Evolutionary conservation across 2,797 vertebrate genomes (phyloP).

Genomic region (Malacoctenus gilli): DNA sequence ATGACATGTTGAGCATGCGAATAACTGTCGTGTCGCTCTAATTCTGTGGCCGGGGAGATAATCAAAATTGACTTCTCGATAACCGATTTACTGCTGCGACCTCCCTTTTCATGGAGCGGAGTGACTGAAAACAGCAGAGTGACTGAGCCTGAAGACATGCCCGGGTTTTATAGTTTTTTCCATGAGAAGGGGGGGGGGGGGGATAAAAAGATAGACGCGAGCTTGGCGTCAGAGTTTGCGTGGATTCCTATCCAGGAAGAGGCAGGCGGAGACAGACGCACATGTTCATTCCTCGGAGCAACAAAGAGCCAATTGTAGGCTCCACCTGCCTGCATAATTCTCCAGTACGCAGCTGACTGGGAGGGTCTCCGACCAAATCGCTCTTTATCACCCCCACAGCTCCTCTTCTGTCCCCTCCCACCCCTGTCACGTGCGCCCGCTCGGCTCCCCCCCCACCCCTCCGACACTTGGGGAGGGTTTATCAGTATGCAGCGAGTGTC

Average conservation of each 20-base stretch:
- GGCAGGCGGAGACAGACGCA: constrained; percentile 72
- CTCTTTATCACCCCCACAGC: constrained; percentile 62
- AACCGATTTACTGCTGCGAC: constrained; percentile 18
- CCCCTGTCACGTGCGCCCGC: constrained; percentile 69
- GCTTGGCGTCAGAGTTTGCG: constrained; percentile 58
- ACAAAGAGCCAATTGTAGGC: constrained; percentile 82
- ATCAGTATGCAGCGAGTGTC: constrained; percentile 65
- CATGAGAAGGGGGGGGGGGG: constrained; percentile 35
- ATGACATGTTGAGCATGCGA: constrained; percentile 24
- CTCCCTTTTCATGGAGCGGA: constrained; percentile 7
- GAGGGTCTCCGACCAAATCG: constrained; percentile 66
- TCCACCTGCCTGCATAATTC: constrained; percentile 76
- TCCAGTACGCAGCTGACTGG: constrained; percentile 69
- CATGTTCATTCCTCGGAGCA: constrained; percentile 75
- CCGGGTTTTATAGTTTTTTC: constrained; percentile 62
- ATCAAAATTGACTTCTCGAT: constrained; percentile 2
- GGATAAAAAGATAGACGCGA: constrained; percentile 46
- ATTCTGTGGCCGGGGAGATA: constrained; percentile 26
- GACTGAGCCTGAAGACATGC: constrained; percentile 30
- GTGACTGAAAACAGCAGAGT: constrained; percentile 14
- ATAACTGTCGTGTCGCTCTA: constrained; percentile 39
- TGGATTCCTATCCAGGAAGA: constrained; percentile 58
- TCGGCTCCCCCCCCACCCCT: constrained; percentile 50
- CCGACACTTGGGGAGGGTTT: constrained; percentile 61
- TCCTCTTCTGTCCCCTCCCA: constrained; percentile 54